A percentile compares a stretch with the other conserved stretches of the same genome.
These are phyloP conservation scores for Chiridota heheva DNA, from an alignment of 35 echinoderm and acorn worm genomes.

Conservation along the genomic window DNA sequence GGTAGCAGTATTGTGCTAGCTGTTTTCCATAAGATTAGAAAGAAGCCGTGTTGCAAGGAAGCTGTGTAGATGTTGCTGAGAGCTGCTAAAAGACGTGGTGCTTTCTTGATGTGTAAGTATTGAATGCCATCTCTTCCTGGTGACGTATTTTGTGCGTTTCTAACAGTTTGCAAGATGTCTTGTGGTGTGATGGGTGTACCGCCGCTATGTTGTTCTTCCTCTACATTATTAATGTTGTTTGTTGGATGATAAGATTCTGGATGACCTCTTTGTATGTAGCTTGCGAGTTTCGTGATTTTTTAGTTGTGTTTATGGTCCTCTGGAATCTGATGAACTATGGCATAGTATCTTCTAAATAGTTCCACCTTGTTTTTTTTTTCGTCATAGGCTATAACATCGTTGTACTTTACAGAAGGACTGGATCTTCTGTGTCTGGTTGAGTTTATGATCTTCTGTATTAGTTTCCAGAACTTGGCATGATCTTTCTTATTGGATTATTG, in stretches of 20 bases:
- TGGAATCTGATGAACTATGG: constrained; percentile 13
- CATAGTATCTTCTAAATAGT: not conserved
- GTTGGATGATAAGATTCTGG: not conserved
- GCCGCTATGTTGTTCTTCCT: too few relatives aligned
- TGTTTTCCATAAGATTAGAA: not conserved
- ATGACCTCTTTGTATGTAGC: not conserved
- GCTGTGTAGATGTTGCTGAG: not conserved
- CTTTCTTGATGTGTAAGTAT: not conserved
- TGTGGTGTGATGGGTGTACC: not conserved
- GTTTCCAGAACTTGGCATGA: not conserved
- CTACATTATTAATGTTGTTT: not conserved
- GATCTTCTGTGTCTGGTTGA: not conserved
- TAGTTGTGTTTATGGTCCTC: constrained; percentile 14
- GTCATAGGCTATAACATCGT: not conserved
- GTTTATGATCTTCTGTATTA: constrained; percentile 5
- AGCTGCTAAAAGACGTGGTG: not conserved
- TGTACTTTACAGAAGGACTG: not conserved
- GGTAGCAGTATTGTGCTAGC: constrained; percentile 3
- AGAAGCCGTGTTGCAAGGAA: not conserved
- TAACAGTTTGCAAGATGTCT: not conserved
- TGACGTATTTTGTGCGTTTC: not conserved
- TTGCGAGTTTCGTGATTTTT: not conserved
- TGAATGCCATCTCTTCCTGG: not conserved
- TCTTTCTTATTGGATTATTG: constrained; percentile 4
- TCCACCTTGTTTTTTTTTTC: constrained; percentile 5